A percentile compares a stretch with the other conserved stretches of the same genome.
Evolutionary conservation across 64 coral and sea anemone genomes (phyloP).

Genomic region (Actinia tenebrosa): DNA sequence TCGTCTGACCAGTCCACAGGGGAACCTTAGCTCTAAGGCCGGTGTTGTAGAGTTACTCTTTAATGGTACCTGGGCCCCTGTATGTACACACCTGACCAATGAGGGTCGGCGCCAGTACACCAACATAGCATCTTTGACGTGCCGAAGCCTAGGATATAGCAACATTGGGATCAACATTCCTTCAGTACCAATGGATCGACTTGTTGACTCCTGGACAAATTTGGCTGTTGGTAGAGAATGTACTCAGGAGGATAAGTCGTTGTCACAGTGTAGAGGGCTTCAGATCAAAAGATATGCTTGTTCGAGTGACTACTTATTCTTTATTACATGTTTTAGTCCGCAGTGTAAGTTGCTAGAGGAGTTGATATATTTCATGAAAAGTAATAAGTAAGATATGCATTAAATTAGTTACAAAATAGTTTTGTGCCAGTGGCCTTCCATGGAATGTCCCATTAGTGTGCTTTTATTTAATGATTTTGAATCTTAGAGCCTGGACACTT

Average conservation of each 20-base stretch:
- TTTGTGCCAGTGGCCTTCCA: no score
- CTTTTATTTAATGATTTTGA: no score
- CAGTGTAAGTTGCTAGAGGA: not conserved
- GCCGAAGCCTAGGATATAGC: not conserved
- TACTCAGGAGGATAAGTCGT: not conserved
- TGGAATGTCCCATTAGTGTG: no score
- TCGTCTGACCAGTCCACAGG: not conserved
- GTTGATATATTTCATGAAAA: not conserved
- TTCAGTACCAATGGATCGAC: not conserved
- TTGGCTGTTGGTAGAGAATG: not conserved
- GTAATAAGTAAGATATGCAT: not conserved
- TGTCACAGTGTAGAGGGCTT: not conserved
- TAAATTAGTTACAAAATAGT: not conserved
- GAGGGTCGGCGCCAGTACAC: not conserved
- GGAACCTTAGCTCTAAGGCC: not conserved
- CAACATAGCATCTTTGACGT: not conserved
- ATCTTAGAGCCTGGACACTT: no score
- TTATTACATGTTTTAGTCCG: not conserved
- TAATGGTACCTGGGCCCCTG: not conserved
- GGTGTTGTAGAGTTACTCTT: not conserved
- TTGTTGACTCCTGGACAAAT: not conserved
- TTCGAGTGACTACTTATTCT: not conserved
- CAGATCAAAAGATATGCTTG: not conserved
- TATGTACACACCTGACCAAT: not conserved
- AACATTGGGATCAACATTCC: not conserved